These are phyloP conservation scores for Priocnemis perturbator DNA, from an alignment of 2,888 invertebrate species.

Conservation along the genomic window DNA sequence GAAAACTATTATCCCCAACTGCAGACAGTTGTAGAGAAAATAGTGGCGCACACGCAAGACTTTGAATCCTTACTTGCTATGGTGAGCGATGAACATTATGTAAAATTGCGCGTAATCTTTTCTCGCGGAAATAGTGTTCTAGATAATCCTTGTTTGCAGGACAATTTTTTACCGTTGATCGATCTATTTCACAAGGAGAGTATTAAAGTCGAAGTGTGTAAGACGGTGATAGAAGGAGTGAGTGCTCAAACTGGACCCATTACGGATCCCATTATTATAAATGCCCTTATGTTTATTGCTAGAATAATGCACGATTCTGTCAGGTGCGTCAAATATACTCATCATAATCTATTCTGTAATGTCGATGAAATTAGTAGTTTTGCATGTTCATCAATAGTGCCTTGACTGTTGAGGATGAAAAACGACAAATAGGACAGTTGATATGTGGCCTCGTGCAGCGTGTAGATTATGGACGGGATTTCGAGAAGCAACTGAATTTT, in stretches of 20 bases:
- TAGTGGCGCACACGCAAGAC: constrained; percentile 85
- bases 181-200: constrained; percentile 93
- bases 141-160: constrained; percentile 76
- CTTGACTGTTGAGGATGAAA: constrained; percentile 94
- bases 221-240: constrained; percentile 84
- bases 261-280: constrained; percentile 91
- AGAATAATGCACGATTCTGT: constrained; percentile 95
- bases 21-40: constrained; percentile 85
- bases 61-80: constrained; percentile 88
- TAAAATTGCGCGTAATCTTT: constrained; percentile 14
- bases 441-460: constrained; percentile 88
- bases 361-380: not conserved
- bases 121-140: constrained; percentile 1
- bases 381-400: constrained; percentile 78
- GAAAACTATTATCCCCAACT: constrained; percentile 89
- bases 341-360: not conserved
- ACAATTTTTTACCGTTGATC: constrained; percentile 92
- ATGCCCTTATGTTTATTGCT: constrained; percentile 91
- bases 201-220: constrained; percentile 89
- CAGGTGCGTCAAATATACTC: constrained; percentile 79
- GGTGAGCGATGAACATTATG: constrained; percentile 75
- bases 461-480: constrained; percentile 89
- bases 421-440: constrained; percentile 88
- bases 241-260: constrained; percentile 77
- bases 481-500: constrained; percentile 94